Conservation (phyloP, 2,888 invertebrate genomes). For the Chymomyza procnemis region DNA sequence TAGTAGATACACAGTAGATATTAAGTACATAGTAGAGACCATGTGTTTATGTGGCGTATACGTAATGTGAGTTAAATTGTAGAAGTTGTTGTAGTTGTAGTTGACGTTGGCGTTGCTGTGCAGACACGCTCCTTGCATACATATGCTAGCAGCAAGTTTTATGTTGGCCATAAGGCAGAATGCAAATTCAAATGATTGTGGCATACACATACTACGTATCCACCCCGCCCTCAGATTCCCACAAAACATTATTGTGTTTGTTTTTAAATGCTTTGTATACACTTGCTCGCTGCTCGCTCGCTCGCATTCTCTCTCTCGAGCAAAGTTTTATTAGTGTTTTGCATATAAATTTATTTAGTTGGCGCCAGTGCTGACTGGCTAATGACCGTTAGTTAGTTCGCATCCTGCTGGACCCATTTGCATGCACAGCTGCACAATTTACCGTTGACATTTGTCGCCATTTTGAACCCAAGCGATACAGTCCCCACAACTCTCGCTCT, state of each 20-base stretch:
- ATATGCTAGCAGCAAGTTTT: constrained; percentile 33
- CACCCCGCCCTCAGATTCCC: neutral
- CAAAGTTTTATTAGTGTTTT: constrained; percentile 52
- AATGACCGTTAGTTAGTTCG: constrained; percentile 8
- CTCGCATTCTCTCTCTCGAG: no score
- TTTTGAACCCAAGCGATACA: constrained; percentile 18
- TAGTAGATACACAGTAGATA: neutral
- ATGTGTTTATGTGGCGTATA: constrained; percentile 37
- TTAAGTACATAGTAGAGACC: constrained; percentile 15
- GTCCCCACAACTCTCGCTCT: neutral
- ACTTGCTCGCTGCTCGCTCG: no score
- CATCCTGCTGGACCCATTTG: constrained; percentile 62
- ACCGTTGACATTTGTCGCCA: constrained; percentile 44
- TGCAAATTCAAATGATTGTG: constrained; percentile 55
- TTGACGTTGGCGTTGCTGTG: constrained; percentile 15
- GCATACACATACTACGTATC: constrained; percentile 29
- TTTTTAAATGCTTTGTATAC: constrained; percentile 1
- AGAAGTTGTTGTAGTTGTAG: constrained; percentile 11
- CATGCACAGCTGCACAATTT: constrained; percentile 66
- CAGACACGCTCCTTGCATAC: constrained; percentile 21
- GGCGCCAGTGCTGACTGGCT: constrained; percentile 8
- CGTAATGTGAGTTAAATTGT: constrained; percentile 38
- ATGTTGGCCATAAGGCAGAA: constrained; percentile 16
- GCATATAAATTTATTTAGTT: constrained; percentile 63
- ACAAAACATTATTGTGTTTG: neutral